Base-by-base conservation (phyloP, 2,113 vertebrate species). In the Phylloscopus whistleri region DNA sequence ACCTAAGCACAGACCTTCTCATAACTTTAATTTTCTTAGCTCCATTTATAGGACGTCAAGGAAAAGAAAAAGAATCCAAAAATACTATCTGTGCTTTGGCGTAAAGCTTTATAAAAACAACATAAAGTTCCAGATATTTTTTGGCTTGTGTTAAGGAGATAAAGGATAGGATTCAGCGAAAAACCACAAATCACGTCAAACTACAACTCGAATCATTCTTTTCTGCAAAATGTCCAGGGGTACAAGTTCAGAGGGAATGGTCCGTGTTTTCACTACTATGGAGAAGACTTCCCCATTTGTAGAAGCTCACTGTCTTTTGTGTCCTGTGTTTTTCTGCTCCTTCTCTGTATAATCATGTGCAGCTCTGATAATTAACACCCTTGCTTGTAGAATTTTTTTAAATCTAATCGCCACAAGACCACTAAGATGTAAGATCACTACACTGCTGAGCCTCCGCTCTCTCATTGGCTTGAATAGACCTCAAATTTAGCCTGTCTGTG, bases 1-100 rank as follows among this genome's bases (percentile, higher is more conserved):
- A 78, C 17, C 28, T 63, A 89, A 75, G 51, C 52, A 84, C 19
- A 84, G 33, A 77, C 52, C 6, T 88, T 77, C 63, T 91, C 39
- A 28, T 70, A 89, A 81, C 22, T 90, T 86, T 81, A 30, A n/a
- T 96, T 90, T 89, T 80, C 64, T 91, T 87, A 84, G 52, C 56
- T 75, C 60, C 35, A 31, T 87, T 95, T 87, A 64, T 68, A 84
- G 51, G 22, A 9, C 89, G 69, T 87, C 77, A 79, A 30, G 81
- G 64, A 89, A 75, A 73, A 87, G 55, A 58, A 89, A 37, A 89
- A 89, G 43, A 79, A 75, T 89, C 46, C 69, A 58, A 51, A 77
- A 93, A 52, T 74, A 72, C 52, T 87, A 35, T 86, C 64, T 89
- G 73, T 80, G 35, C 53, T 94, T 94, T 86, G 46, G 63, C 72